Evolutionary conservation across 2,113 vertebrate genomes (phyloP), one percentile per base, ranked within the genome.

Genomic region (Regulus satrapa): DNA sequence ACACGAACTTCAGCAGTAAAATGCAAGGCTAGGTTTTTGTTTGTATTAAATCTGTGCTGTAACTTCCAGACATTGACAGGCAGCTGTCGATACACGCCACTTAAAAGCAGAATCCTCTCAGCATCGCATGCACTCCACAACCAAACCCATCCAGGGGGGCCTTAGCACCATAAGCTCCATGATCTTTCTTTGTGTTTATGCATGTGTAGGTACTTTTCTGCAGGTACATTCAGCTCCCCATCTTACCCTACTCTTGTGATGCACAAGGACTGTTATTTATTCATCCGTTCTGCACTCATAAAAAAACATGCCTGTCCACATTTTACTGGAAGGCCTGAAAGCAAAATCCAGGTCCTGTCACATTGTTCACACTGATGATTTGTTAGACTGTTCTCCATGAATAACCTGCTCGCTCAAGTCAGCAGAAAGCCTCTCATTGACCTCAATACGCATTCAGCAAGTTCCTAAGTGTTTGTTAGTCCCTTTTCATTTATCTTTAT

Each of bases 41-140:
- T 54, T 61, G 26, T 18, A 38, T 76, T 95, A 26, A 52, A 66
- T 61, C 49, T 24, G 9, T 5, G 13, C 69, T 75, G 54, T 32
- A 3, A 19, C 40, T 61, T 82, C 29, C 62, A 61, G 18, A 21
- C 34, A 31, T 11, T 8, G 25, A 38, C 64, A 48, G 48, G 43
- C 40, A 78, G 54, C 49, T 75, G 32, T 48, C 0, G 0, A n/a
- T 52, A 51, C 7, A 4, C 5, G 25, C 0, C 2, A 8, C 38
- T 48, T 56, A 34, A 72, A 54, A 75, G 43, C 36, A 76, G 66
- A 58, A 51, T 82, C 55, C 69, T 61, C 62, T 71, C 13, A 45
- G 18, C 46, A 54, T 2, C 8, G 34, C 62, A 18, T 5, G 23
- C 8, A 8, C 14, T 43, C 36, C n/a, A 45, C n/a, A 63, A 61